phyloP scores from a whole-genome alignment of 1,140 invertebrate genomes.

The Nasonia giraulti region DNA sequence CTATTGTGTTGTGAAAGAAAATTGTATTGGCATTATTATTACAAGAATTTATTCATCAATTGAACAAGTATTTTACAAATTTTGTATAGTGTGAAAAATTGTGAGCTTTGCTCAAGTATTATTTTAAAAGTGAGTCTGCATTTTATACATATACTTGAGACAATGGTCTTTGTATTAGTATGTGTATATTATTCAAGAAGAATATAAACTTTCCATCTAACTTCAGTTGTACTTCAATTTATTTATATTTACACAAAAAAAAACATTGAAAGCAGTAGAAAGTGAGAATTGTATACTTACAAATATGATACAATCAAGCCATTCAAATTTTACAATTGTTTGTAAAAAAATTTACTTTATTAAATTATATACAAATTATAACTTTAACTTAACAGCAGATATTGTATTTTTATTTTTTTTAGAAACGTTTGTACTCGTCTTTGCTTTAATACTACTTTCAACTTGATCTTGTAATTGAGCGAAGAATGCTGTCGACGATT shows the following conservation, averaged over 20 bases:
- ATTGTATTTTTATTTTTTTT: slow-evolving; percentile 65
- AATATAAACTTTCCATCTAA: slow-evolving; percentile 47
- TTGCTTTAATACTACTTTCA: slow-evolving; percentile 72
- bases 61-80: slow-evolving; percentile 40
- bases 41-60: slow-evolving; percentile 25
- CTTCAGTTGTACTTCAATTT: slow-evolving; percentile 33
- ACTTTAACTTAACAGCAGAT: slow-evolving; percentile 74
- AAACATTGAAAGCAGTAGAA: neutral
- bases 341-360: slow-evolving; percentile 28
- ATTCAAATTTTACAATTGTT: slow-evolving; percentile 20
- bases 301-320: neutral
- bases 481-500: slow-evolving; percentile 90
- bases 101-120: slow-evolving; percentile 43
- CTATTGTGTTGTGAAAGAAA: slow-evolving; percentile 29
- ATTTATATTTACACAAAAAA: slow-evolving; percentile 37
- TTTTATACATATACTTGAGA: slow-evolving; percentile 48
- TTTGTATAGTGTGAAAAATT: slow-evolving; percentile 48
- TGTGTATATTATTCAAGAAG: slow-evolving; percentile 49
- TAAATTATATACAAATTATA: slow-evolving; percentile 67
- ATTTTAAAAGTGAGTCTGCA: slow-evolving; percentile 31
- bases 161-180: slow-evolving; percentile 39
- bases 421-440: slow-evolving; percentile 58
- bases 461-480: slow-evolving; percentile 86
- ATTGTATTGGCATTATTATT: slow-evolving; percentile 27
- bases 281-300: neutral